Percentiles rank a stretch among this genome's conserved stretches.
These are phyloP conservation scores for Pollenia griseotomentosa DNA, from an alignment of 2,888 invertebrate genomes.

Conservation along the genomic window DNA sequence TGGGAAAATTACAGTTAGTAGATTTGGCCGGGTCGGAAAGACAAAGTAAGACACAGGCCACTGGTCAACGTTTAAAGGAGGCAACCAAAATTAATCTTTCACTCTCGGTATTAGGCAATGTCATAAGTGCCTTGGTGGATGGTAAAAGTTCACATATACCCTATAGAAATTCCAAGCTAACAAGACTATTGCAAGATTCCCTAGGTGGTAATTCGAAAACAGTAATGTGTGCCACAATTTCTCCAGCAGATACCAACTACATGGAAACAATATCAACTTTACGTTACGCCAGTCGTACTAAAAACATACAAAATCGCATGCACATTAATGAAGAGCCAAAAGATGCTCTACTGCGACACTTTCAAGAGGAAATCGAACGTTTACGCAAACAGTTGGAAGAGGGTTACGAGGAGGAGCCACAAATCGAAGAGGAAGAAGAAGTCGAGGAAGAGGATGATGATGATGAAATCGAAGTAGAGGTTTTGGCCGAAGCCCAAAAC, in stretches of 20 bases:
- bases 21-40: conserved; percentile 99
- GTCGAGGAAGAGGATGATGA: conserved; percentile 84
- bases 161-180: conserved; percentile 98
- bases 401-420: conserved; percentile 83
- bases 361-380: conserved; percentile 98
- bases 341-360: conserved; percentile 96
- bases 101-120: conserved; percentile 98
- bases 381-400: conserved; percentile 94
- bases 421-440: conserved; percentile 80
- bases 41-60: conserved; percentile 98
- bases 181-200: conserved; percentile 97
- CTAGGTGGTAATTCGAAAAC: conserved; percentile 98
- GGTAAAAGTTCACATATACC: conserved; percentile 99
- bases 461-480: conserved; percentile 85
- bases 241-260: conserved; percentile 98
- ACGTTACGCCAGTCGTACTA: conserved; percentile 98
- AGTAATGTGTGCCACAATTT: conserved; percentile 97
- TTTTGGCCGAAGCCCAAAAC: conserved; percentile 86
- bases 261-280: conserved; percentile 99
- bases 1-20: conserved; percentile 98
- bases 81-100: conserved; percentile 99
- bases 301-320: conserved; percentile 98
- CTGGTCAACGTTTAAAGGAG: conserved; percentile 96
- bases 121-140: conserved; percentile 98
- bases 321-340: conserved; percentile 99